Percentiles rank a stretch among this genome's conserved stretches.
Conservation (phyloP, 2,888 invertebrate genomes). For the Synergus japonicus region DNA sequence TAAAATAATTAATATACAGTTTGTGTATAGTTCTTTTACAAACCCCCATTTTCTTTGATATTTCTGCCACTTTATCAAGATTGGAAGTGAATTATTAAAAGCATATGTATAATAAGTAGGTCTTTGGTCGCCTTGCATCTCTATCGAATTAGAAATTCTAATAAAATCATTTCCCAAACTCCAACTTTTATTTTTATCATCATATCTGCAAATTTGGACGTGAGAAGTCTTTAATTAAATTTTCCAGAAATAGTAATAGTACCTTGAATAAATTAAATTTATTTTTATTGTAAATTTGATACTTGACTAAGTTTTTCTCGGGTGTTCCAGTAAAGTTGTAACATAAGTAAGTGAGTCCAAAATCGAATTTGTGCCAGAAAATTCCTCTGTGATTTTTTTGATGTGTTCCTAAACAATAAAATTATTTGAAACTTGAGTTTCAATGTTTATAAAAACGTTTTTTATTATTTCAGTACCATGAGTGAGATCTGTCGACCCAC, state of each 20-base stretch:
- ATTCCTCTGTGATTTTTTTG: background rate
- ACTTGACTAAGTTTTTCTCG: background rate
- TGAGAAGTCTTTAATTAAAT: background rate
- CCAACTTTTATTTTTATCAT: background rate
- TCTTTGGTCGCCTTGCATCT: no score
- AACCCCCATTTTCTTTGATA: background rate
- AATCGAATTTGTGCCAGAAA: background rate
- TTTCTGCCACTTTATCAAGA: background rate
- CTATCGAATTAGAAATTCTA: background rate
- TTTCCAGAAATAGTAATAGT: background rate
- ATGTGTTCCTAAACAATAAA: background rate
- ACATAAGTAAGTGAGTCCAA: background rate
- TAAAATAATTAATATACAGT: no score
- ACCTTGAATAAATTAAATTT: no score
- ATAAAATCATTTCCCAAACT: background rate
- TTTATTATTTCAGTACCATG: background rate
- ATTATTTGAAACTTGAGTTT: background rate
- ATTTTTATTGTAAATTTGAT: background rate
- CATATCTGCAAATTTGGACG: background rate
- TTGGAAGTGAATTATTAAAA: background rate
- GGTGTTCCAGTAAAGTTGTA: background rate
- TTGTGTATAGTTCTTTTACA: background rate
- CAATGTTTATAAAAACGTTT: background rate
- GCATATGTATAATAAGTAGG: background rate
- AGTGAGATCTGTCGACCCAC: background rate